Evolutionary conservation across 2,113 vertebrate genomes (phyloP).

Genomic region (Psephotus haematonotus): DNA sequence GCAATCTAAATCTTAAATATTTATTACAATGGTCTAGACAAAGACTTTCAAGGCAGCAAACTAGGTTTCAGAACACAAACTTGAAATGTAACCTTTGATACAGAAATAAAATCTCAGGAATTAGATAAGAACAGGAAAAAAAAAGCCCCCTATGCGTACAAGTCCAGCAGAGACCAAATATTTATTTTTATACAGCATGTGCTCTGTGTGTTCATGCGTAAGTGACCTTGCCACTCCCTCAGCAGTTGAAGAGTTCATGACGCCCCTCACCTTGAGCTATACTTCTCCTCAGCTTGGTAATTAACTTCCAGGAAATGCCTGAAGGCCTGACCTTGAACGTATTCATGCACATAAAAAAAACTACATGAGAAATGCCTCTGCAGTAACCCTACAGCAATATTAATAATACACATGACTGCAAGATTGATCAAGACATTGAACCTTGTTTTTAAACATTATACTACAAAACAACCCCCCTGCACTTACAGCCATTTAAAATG

Average conservation of each 20-base stretch:
- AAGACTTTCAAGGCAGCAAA: background rate
- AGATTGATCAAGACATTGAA: background rate
- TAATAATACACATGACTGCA: background rate
- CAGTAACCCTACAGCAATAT: background rate
- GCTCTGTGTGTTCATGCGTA: background rate
- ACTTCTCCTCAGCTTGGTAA: background rate
- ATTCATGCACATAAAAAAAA: background rate
- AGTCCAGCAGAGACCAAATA: background rate
- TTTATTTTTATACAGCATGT: background rate
- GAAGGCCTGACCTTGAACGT: background rate
- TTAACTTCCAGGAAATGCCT: slow-evolving; percentile 15
- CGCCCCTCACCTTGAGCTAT: slow-evolving; percentile 6
- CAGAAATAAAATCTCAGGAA: background rate
- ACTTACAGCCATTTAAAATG: background rate
- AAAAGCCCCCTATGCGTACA: background rate
- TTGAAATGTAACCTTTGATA: background rate
- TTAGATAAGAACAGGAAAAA: background rate
- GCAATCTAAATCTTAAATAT: background rate
- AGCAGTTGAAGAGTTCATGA: background rate
- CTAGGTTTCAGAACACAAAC: background rate
- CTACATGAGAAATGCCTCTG: background rate
- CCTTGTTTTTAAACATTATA: background rate
- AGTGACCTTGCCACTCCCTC: background rate
- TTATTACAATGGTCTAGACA: background rate
- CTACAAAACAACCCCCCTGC: background rate